phyloP scores from a whole-genome alignment of 2,113 vertebrate genomes.

The Platysteira castanea region DNA sequence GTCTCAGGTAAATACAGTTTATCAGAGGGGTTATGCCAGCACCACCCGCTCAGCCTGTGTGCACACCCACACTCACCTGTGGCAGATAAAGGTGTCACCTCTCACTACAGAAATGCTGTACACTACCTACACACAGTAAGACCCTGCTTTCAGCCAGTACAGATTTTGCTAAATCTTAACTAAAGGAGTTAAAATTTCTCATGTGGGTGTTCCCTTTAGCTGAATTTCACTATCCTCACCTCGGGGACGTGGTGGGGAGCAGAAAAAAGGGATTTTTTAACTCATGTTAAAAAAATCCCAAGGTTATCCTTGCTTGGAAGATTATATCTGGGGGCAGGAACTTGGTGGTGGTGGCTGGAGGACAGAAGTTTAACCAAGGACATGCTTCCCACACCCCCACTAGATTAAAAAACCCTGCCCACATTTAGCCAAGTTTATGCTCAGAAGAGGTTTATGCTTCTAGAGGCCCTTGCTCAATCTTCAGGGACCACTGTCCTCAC shows the following conservation, averaged over 20 bases:
- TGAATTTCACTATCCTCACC: neutral
- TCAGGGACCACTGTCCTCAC: neutral
- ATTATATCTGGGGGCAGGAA: neutral
- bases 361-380: slow-evolving; percentile 27
- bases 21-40: neutral
- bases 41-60: neutral
- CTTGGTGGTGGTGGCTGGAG: neutral
- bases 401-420: neutral
- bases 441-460: neutral
- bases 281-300: neutral
- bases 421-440: neutral
- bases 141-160: neutral
- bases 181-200: neutral
- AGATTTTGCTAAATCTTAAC: neutral
- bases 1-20: neutral
- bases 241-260: rapidly evolving
- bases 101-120: neutral
- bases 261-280: neutral
- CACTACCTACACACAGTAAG: neutral
- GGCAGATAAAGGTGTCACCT: neutral
- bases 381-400: neutral
- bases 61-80: neutral
- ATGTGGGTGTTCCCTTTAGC: neutral
- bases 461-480: neutral
- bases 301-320: neutral